These are phyloP conservation scores for Dorcus parallelipipedus DNA, from an alignment of 2,888 invertebrate genomes.

Conservation along the genomic window DNA sequence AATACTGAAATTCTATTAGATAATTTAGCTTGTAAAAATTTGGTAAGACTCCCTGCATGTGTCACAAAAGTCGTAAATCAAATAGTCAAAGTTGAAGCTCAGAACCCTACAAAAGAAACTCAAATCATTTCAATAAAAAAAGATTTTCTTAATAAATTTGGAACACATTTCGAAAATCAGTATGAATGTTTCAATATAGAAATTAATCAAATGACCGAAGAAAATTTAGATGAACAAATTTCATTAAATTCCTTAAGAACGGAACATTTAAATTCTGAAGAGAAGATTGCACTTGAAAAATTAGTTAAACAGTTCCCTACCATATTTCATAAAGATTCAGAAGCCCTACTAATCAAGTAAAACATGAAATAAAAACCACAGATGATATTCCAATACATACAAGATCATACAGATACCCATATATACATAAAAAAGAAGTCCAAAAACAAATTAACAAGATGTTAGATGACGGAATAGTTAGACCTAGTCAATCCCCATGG, in stretches of 20 bases:
- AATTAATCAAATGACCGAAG: not conserved
- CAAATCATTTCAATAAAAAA: not conserved
- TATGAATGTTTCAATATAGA: constrained; percentile 1
- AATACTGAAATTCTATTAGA: not conserved
- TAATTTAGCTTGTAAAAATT: constrained; percentile 1
- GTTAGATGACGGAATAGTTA: constrained; percentile 6
- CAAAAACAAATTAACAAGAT: constrained; percentile 13
- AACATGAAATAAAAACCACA: constrained; percentile 9
- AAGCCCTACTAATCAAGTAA: constrained; percentile 8
- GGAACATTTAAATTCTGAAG: constrained; percentile 11
- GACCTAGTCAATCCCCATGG: constrained; percentile 14
- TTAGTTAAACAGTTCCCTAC: constrained; percentile 6
- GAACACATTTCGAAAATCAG: constrained; percentile 4
- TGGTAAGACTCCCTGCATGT: not conserved
- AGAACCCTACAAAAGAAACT: not conserved
- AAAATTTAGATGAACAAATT: not conserved
- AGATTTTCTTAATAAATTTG: not conserved
- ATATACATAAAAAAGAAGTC: constrained; percentile 8
- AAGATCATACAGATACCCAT: constrained; percentile 10
- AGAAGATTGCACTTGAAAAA: constrained; percentile 4
- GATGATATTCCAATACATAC: constrained; percentile 3
- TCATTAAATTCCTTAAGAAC: not conserved
- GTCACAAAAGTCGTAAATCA: constrained; percentile 4
- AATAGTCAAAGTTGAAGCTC: not conserved
- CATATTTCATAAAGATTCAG: constrained; percentile 3